A percentile compares a stretch with the other conserved stretches of the same genome.
phyloP scores from a whole-genome alignment of 2,113 vertebrate species.

The Buteo buteo region DNA sequence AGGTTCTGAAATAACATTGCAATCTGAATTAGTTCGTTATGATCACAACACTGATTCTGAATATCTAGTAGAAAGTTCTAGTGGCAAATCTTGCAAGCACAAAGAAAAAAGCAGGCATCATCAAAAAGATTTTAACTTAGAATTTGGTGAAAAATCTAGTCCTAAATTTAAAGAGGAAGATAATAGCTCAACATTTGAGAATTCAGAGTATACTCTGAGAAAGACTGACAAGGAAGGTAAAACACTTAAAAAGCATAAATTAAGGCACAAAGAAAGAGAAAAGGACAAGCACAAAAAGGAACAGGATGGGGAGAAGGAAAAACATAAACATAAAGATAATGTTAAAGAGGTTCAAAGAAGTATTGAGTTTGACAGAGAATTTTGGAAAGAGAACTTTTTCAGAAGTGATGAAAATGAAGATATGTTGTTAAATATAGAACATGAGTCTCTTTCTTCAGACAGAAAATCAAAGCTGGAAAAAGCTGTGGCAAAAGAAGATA shows the following conservation, averaged over 20 bases:
- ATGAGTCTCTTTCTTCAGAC: conserved; percentile 75
- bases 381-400: conserved; percentile 99
- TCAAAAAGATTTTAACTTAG: conserved; percentile 85
- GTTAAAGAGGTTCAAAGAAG: conserved; percentile 88
- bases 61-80: conserved; percentile 88
- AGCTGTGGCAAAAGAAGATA: conserved; percentile 84
- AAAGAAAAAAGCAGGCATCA: conserved; percentile 96
- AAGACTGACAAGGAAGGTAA: conserved; percentile 92
- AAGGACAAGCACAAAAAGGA: conserved; percentile 94
- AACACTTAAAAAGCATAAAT: conserved; percentile 93
- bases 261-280: conserved; percentile 91
- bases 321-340: conserved; percentile 84
- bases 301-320: conserved; percentile 86
- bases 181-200: conserved; percentile 80
- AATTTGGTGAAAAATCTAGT: conserved; percentile 82
- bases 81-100: conserved; percentile 91
- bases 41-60: conserved; percentile 88
- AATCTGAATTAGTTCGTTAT: conserved; percentile 81
- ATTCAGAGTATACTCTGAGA: conserved; percentile 80
- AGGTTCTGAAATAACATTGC: conserved; percentile 79
- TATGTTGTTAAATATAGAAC: conserved; percentile 74
- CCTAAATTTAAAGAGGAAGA: conserved; percentile 85
- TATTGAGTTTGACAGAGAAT: conserved; percentile 96
- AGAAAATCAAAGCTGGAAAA: conserved; percentile 81
- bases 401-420: conserved; percentile 97